Evolutionary conservation across 2,797 vertebrate species (phyloP).

Genomic region (Botia almorhae): DNA sequence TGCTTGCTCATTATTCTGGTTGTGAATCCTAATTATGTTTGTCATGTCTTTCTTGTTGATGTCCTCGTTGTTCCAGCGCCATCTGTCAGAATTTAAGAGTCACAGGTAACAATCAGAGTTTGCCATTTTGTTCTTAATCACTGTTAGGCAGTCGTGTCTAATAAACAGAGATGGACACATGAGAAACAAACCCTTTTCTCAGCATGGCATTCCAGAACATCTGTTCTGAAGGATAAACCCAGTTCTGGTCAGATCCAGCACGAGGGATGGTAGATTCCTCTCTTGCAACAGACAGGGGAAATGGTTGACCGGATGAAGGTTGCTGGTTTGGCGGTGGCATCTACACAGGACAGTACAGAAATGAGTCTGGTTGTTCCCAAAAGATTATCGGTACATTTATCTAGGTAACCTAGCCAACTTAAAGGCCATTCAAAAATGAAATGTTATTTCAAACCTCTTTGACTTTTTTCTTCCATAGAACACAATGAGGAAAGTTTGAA

Average conservation of each 20-base stretch:
- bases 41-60: slow-evolving; percentile 82
- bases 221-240: slow-evolving; percentile 89
- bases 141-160: background rate
- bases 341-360: slow-evolving; percentile 60
- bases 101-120: background rate
- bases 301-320: slow-evolving; percentile 81
- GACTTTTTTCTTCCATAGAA: background rate
- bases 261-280: slow-evolving; percentile 86
- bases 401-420: too few species aligned
- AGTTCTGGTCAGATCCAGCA: slow-evolving; percentile 80
- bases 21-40: slow-evolving; percentile 87
- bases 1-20: slow-evolving; percentile 87
- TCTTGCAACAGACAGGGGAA: slow-evolving; percentile 78
- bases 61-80: slow-evolving; percentile 86
- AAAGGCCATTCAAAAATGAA: too few species aligned
- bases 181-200: slow-evolving; percentile 80
- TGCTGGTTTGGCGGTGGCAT: slow-evolving; percentile 87
- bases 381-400: background rate
- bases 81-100: slow-evolving; percentile 68
- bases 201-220: slow-evolving; percentile 95
- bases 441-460: background rate
- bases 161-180: background rate
- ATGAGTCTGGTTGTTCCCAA: background rate
- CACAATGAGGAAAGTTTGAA: background rate
- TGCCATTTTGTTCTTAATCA: background rate